phyloP scores from a whole-genome alignment of 1,140 invertebrate species.

The Aethina tumida region DNA sequence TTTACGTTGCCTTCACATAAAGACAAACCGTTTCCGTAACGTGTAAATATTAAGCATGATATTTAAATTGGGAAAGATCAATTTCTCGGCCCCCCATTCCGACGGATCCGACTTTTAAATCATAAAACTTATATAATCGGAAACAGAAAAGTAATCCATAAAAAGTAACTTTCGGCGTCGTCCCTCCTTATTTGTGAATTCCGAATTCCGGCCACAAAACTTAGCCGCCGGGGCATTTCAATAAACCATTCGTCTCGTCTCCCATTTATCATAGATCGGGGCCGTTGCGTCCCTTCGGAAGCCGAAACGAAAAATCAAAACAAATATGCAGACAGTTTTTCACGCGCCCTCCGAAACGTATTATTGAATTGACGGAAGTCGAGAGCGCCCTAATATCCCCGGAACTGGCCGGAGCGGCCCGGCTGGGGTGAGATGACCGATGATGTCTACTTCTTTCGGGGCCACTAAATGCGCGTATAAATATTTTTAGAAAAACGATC shows the following conservation, averaged over 20 bases:
- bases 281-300: slow-evolving; percentile 7
- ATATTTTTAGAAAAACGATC: slow-evolving; percentile 19
- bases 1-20: no score
- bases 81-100: not conserved
- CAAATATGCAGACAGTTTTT: slow-evolving; percentile 30
- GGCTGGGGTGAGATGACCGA: slow-evolving; percentile 17
- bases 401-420: slow-evolving; percentile 15
- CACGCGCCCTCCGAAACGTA: slow-evolving; percentile 16
- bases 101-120: slow-evolving; percentile 4
- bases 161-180: slow-evolving; percentile 12
- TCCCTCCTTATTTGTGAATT: slow-evolving; percentile 26
- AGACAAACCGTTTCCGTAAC: no score
- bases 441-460: slow-evolving; percentile 15
- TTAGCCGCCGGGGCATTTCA: slow-evolving; percentile 28
- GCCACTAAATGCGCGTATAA: slow-evolving; percentile 19
- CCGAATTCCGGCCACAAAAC: slow-evolving; percentile 15
- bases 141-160: slow-evolving; percentile 21
- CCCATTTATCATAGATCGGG: slow-evolving; percentile 25
- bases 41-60: not conserved
- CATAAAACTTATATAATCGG: slow-evolving; percentile 15
- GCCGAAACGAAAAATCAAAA: slow-evolving; percentile 25
- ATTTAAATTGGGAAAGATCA: not conserved
- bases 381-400: slow-evolving; percentile 20
- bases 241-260: slow-evolving; percentile 31
- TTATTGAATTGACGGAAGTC: slow-evolving; percentile 29